phyloP scores from a whole-genome alignment of 2,113 vertebrate species.

The Ciconia stormi region DNA sequence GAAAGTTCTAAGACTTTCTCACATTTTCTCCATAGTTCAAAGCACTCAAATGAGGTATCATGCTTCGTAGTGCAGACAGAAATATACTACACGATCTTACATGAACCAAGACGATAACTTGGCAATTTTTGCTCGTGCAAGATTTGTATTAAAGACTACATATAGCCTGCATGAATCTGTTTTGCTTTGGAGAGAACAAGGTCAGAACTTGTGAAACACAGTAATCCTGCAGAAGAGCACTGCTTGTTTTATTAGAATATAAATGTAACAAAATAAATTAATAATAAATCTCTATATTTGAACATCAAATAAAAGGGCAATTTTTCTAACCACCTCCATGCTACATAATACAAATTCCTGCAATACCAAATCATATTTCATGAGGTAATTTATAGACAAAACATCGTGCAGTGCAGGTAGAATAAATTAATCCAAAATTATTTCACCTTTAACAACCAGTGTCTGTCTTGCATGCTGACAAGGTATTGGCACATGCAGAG shows the following conservation, averaged over 20 bases:
- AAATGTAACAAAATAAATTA: not conserved
- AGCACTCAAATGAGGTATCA: not conserved
- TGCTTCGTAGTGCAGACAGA: not conserved
- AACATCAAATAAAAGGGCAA: not conserved
- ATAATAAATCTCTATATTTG: not conserved
- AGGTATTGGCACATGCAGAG: not conserved
- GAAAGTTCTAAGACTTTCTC: not conserved
- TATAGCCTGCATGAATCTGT: not conserved
- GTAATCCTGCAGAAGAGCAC: not conserved
- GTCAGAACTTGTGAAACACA: not conserved
- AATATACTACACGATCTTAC: not conserved
- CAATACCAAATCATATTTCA: not conserved
- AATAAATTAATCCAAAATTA: not conserved
- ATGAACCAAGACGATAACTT: not conserved
- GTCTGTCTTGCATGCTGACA: not conserved
- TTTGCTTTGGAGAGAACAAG: not conserved
- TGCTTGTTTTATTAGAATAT: not conserved
- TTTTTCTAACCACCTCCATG: not conserved
- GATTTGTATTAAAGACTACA: not conserved
- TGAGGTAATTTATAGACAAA: not conserved
- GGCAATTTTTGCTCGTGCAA: not conserved
- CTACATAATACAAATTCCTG: not conserved
- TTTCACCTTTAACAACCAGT: not conserved
- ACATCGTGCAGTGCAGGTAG: not conserved
- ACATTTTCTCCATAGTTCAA: not conserved